Base-by-base conservation (phyloP, 2,113 vertebrate species). In the Dicerorhinus sumatrensis region DNA sequence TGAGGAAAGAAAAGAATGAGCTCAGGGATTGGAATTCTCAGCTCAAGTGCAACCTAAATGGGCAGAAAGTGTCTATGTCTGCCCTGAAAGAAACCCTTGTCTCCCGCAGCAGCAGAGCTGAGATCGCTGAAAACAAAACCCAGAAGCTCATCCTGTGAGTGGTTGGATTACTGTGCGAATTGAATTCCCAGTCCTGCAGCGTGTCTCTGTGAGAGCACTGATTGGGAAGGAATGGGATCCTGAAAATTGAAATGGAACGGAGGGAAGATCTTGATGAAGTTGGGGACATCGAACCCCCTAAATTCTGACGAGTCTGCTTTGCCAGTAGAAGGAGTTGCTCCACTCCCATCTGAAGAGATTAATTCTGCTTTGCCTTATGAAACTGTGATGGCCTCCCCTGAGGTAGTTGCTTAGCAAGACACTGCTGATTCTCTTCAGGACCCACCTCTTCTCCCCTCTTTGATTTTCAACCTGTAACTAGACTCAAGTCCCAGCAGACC, bases 161-260 rank as follows among this genome's bases (percentile, higher is more conserved):
- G 33, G 33, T 10, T 20, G 17, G n/a, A 69, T n/a, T n/a, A 9
- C 33, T 8, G 12, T 0, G 1, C 7, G 17, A n/a, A n/a, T 27
- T n/a, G 33, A n/a, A 69, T n/a, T n/a, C 17, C 12, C 29, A 65
- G 17, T 8, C 67, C 20, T 1, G 33, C 33, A 69, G 2, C 14
- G 67, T n/a, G 33, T 69, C 67, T 69, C 33, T 69, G 6, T 69
- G 67, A 54, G 51, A 54, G 51, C 51, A 54, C 14, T 54, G 51
- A 54, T 54, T 54, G 51, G 51, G 65, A 69, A n/a, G 65, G 65
- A 69, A n/a, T 16, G 63, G 63, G n/a, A n/a, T 69, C 33, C 67
- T 69, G 67, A n/a, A 18, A 69, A 16, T 9, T 10, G 8, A n/a
- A 8, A 9, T 36, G 67, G 67, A n/a, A 70, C 67, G 20, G 33